Percentiles rank a stretch among this genome's conserved stretches.
Evolutionary conservation across 2,113 vertebrate species (phyloP).

Genomic region (Siniperca knerii): DNA sequence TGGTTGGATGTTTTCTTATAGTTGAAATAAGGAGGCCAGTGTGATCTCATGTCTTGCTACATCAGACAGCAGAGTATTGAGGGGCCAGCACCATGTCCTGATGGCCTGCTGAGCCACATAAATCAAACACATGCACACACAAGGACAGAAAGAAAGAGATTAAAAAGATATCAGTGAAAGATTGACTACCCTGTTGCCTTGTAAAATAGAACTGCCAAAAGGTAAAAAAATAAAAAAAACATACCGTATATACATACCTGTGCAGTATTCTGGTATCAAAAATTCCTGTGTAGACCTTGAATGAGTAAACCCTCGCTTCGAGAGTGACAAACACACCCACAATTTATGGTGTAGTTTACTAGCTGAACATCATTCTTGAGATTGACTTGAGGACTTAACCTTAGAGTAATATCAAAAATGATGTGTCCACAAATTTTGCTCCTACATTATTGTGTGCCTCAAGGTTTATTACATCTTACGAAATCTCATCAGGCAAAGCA

Average conservation of each 20-base stretch:
- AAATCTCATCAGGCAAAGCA: constrained; percentile 70
- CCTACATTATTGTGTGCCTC: constrained; percentile 50
- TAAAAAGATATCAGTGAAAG: constrained; percentile 79
- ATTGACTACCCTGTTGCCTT: constrained; percentile 81
- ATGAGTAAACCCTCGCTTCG: constrained; percentile 50
- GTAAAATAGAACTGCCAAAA: constrained; percentile 68
- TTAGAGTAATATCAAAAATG: constrained; percentile 68
- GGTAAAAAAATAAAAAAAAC: constrained; percentile 20
- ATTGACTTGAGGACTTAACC: constrained; percentile 62
- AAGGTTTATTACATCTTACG: constrained; percentile 70
- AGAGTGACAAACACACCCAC: constrained; percentile 1
- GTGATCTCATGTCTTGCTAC: constrained; percentile 63
- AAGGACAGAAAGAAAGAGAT: constrained; percentile 80
- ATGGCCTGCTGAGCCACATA: constrained; percentile 72
- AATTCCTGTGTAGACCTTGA: constrained; percentile 65
- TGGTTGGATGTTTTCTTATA: constrained; percentile 54
- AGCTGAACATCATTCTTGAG: constrained; percentile 59
- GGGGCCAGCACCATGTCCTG: constrained; percentile 54
- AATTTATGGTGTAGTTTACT: constrained; percentile 59
- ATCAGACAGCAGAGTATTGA: constrained; percentile 67
- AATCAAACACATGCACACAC: constrained; percentile 74
- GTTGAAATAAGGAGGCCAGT: constrained; percentile 66
- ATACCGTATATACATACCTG: constrained; percentile 22
- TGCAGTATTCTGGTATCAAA: constrained; percentile 30
- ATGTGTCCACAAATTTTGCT: constrained; percentile 64